Evolutionary conservation across 1,140 invertebrate species (phyloP).

Genomic region (Thrips palmi): DNA sequence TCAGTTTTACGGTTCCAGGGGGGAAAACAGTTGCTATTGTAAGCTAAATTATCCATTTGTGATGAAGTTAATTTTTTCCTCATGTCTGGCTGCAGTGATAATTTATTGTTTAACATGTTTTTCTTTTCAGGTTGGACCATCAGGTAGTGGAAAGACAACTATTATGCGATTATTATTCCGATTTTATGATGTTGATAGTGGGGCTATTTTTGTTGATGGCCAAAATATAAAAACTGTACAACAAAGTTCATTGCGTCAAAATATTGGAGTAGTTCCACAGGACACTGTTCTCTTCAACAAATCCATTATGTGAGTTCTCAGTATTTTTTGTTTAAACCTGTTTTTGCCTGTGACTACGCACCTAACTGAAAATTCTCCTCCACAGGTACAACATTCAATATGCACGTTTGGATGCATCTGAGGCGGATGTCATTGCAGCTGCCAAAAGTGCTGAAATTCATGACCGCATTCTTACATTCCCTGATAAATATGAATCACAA

Average conservation of each 20-base stretch:
- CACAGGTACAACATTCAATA: slow-evolving; percentile 87
- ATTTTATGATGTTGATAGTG: slow-evolving; percentile 83
- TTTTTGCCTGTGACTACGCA: background rate
- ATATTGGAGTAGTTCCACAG: slow-evolving; percentile 88
- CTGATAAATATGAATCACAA: slow-evolving; percentile 70
- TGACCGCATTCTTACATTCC: slow-evolving; percentile 74
- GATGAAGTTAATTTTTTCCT: slow-evolving; percentile 3
- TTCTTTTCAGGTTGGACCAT: slow-evolving; percentile 53
- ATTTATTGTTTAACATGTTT: slow-evolving; percentile 6
- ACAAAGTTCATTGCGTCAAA: slow-evolving; percentile 52
- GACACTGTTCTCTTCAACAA: slow-evolving; percentile 96
- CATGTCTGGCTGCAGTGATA: slow-evolving; percentile 3
- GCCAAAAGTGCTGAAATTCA: slow-evolving; percentile 88
- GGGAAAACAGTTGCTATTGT: slow-evolving; percentile 87
- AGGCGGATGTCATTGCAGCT: slow-evolving; percentile 72
- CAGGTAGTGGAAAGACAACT: slow-evolving; percentile 87
- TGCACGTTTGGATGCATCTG: slow-evolving; percentile 55
- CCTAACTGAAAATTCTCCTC: slow-evolving; percentile 10
- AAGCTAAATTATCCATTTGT: slow-evolving; percentile 20
- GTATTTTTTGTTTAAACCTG: background rate
- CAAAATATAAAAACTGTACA: slow-evolving; percentile 62
- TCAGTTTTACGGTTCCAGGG: slow-evolving; percentile 69
- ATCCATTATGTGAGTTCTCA: slow-evolving; percentile 54
- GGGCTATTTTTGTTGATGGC: slow-evolving; percentile 72
- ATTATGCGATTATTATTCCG: slow-evolving; percentile 84